Base-by-base conservation (phyloP, 2,888 invertebrate genomes). In the Bellardia pandia region DNA sequence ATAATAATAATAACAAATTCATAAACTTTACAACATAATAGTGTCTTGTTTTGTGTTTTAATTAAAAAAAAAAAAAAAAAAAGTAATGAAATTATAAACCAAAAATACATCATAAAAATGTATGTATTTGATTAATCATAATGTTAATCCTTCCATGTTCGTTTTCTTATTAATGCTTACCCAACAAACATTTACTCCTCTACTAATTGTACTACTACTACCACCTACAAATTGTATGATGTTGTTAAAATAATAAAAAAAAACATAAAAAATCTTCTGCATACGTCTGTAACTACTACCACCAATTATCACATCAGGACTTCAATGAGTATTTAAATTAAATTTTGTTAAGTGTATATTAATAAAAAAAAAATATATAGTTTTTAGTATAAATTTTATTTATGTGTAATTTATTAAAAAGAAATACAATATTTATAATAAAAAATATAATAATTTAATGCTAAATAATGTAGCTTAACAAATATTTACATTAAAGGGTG, bases 251-350 rank as follows among this genome's bases (percentile, higher is more conserved):
- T 33, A 64, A 13, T 56, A 53, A 51, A 56, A 33, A 69, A n/a
- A 37, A 51, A 58, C 40, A 72, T 76, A 71, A 74, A 66, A 48
- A 58, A 76, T 60, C 40, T 42, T 77, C 82, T 69, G 40, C 83
- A 77, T 76, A 75, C 69, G 77, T 78, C 74, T 85, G 56, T 85
- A 78, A 88, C 77, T 37, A 85, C 90, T 89, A 90, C 89, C 89
- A 91, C 90, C 88, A 89, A 89, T 89, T 72, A 23, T 23, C 23
- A 81, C 88, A 89, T 90, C 91, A 93, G 93, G 94, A 94, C 92
- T 93, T 94, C 92, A 94, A 93, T 93, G 93, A 94, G 92, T 93
- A 93, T 91, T 91, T 94, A 88, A 94, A 94, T 91, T 93, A 91
- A 91, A 66, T 79, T 86, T 86, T 75, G 68, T 82, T 82, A 75